A percentile compares a stretch with the other conserved stretches of the same genome.
These are phyloP conservation scores for Asobara japonica DNA, from an alignment of 1,140 invertebrate species.

Conservation along the genomic window DNA sequence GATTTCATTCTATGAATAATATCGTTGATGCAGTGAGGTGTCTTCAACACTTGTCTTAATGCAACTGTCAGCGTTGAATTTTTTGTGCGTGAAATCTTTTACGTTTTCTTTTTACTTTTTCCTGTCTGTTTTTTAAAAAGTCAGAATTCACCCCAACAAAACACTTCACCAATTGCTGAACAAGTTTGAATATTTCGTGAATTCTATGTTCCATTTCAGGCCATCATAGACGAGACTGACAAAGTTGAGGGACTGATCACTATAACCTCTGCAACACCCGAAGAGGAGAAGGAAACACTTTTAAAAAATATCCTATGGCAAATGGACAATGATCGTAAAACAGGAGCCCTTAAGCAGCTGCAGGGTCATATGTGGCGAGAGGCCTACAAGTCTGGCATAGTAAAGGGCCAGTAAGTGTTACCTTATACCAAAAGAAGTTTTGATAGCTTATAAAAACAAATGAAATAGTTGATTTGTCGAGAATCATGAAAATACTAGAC, in stretches of 20 bases:
- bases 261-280: slow-evolving; percentile 67
- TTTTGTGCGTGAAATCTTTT: too few species aligned
- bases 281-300: slow-evolving; percentile 70
- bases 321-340: slow-evolving; percentile 85
- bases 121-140: too few species aligned
- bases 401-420: slow-evolving; percentile 89
- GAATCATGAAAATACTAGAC: too few species aligned
- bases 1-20: too few species aligned
- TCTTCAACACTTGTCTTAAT: too few species aligned
- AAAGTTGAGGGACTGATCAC: slow-evolving; percentile 68
- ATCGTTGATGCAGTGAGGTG: too few species aligned
- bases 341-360: slow-evolving; percentile 82
- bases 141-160: too few species aligned
- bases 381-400: slow-evolving; percentile 79
- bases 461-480: too few species aligned
- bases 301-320: slow-evolving; percentile 79
- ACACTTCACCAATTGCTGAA: background rate
- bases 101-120: too few species aligned
- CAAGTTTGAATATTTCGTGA: background rate
- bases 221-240: slow-evolving; percentile 68
- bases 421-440: background rate
- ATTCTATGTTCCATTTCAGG: slow-evolving; percentile 51
- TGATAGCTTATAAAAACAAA: too few species aligned
- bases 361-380: slow-evolving; percentile 90
- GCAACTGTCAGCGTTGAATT: too few species aligned